Evolutionary conservation across 2,888 invertebrate species (phyloP).

Genomic region (Heliconius aoede): DNA sequence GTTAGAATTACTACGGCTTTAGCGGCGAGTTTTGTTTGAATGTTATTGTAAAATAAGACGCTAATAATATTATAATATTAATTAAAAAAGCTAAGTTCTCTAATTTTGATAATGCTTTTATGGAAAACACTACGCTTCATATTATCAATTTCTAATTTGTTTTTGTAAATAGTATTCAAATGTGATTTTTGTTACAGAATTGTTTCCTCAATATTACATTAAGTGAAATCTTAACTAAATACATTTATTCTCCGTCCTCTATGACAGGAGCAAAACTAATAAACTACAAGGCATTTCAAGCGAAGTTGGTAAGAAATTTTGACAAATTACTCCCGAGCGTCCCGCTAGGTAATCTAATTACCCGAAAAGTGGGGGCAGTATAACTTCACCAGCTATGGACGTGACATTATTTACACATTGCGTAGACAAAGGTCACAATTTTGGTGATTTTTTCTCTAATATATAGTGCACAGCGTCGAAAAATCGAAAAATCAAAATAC

Average conservation of each 20-base stretch:
- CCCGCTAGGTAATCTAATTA: constrained; percentile 70
- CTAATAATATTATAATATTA: not conserved
- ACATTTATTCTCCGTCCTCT: constrained; percentile 5
- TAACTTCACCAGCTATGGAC: constrained; percentile 47
- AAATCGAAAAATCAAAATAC: too few species aligned
- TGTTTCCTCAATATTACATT: not conserved
- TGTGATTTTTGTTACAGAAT: too few species aligned
- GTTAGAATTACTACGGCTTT: not conserved
- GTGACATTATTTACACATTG: constrained; percentile 40
- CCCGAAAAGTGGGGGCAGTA: constrained; percentile 70
- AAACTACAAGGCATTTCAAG: constrained; percentile 52
- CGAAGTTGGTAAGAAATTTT: constrained; percentile 59
- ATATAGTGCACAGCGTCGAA: too few species aligned
- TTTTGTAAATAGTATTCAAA: too few species aligned
- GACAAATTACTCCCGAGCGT: constrained; percentile 73
- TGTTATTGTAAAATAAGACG: not conserved
- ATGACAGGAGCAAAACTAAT: constrained; percentile 47
- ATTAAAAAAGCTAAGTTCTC: not conserved
- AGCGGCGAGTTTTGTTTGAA: not conserved
- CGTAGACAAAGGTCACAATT: not conserved
- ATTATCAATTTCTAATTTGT: too few species aligned
- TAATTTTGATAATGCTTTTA: too few species aligned
- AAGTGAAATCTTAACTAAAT: constrained; percentile 10
- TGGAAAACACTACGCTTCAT: too few species aligned
- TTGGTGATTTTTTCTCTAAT: not conserved